phyloP scores from a whole-genome alignment of 92 coral and sea anemone species.

The Paramuricea clavata region DNA sequence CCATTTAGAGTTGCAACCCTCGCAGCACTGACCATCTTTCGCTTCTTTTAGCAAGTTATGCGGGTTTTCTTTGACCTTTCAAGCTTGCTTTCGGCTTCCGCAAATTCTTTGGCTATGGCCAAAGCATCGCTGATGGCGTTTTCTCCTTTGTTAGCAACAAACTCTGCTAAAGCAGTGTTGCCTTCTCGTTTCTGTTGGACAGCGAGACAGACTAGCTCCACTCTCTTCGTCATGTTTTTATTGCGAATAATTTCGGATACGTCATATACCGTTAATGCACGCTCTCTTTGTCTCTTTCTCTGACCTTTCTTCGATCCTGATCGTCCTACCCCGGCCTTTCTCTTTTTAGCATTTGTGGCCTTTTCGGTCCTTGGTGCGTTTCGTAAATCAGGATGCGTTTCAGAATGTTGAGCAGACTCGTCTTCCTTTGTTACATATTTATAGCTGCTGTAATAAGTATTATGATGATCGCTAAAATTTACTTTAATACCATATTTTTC shows the following conservation, averaged over 20 bases:
- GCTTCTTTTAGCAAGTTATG: too few relatives aligned
- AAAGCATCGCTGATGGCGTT: constrained; percentile 59
- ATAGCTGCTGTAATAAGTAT: constrained; percentile 60
- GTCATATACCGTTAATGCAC: constrained; percentile 43
- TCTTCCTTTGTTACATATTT: constrained; percentile 60
- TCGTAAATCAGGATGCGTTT: constrained; percentile 57
- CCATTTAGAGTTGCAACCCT: constrained; percentile 53
- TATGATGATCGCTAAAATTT: constrained; percentile 66
- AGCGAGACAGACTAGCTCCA: constrained; percentile 59
- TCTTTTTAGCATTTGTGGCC: constrained; percentile 34
- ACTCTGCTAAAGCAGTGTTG: constrained; percentile 57
- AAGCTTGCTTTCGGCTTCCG: constrained; percentile 45
- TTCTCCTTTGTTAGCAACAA: constrained; percentile 58
- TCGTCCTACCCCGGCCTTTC: constrained; percentile 36
- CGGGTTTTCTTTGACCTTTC: constrained; percentile 28
- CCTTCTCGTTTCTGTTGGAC: constrained; percentile 63
- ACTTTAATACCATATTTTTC: constrained; percentile 62
- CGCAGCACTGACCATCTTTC: constrained; percentile 11
- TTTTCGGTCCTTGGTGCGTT: constrained; percentile 55
- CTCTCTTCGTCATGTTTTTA: constrained; percentile 17
- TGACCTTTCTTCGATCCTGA: neutral
- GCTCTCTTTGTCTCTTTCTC: neutral
- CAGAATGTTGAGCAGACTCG: constrained; percentile 27
- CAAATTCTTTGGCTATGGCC: constrained; percentile 51
- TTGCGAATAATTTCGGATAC: constrained; percentile 47